Percentiles rank a stretch among this genome's conserved stretches.
These are phyloP conservation scores for Torymus texanus DNA, from an alignment of 2,888 invertebrate species.

Conservation along the genomic window DNA sequence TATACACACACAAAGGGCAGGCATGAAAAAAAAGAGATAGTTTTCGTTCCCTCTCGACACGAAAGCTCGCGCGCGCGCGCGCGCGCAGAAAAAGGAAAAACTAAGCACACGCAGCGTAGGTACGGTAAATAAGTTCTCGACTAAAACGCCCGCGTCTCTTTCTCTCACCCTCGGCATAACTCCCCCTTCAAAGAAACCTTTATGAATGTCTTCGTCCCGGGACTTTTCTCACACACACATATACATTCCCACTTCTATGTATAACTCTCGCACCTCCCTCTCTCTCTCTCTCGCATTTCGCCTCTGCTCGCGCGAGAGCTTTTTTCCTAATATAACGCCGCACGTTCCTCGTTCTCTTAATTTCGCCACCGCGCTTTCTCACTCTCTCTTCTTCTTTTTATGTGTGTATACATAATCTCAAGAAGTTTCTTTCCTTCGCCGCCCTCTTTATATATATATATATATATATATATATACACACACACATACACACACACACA, in stretches of 20 bases:
- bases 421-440: neutral
- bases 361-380: neutral
- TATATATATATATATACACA: too few relatives aligned
- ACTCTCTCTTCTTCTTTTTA: constrained; percentile 2
- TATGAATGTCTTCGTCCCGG: neutral
- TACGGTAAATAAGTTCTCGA: neutral
- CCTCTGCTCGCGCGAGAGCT: neutral
- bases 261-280: neutral
- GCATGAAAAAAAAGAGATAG: too few relatives aligned
- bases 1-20: too few relatives aligned
- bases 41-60: too few relatives aligned
- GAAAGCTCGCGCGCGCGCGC: too few relatives aligned
- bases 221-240: neutral
- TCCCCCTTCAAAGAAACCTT: constrained; percentile 14
- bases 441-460: too few relatives aligned
- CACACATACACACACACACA: too few relatives aligned
- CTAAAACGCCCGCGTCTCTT: neutral
- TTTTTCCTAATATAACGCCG: neutral
- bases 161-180: neutral
- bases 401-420: constrained; percentile 12
- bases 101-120: neutral
- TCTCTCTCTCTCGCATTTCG: neutral
- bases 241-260: neutral
- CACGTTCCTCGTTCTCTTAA: constrained; percentile 14
- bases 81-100: neutral